Percentiles rank a stretch among this genome's conserved stretches.
phyloP scores from a whole-genome alignment of 1,140 invertebrate species.

The Cyclina sinensis region DNA sequence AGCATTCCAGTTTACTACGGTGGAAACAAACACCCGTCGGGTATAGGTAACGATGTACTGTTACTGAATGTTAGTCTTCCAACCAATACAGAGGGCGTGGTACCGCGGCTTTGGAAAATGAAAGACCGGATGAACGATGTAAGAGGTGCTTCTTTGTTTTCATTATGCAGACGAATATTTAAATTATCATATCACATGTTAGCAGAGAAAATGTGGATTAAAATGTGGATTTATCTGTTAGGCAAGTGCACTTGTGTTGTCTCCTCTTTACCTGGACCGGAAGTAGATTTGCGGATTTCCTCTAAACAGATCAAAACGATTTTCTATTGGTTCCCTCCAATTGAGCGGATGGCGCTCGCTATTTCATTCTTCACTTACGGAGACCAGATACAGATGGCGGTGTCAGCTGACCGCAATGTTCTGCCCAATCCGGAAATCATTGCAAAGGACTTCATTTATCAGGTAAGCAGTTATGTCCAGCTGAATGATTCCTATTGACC shows the following conservation, averaged over 20 bases:
- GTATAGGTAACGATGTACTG: constrained; percentile 84
- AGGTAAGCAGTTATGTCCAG: no score
- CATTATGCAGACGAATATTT: constrained; percentile 87
- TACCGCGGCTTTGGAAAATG: constrained; percentile 89
- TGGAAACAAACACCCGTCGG: constrained; percentile 36
- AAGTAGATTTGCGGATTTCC: constrained; percentile 84
- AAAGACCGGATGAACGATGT: constrained; percentile 87
- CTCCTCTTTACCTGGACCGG: constrained; percentile 88
- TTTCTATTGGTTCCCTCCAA: constrained; percentile 87
- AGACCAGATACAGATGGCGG: constrained; percentile 88
- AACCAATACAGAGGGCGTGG: constrained; percentile 88
- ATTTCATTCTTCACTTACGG: constrained; percentile 88
- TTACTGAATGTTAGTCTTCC: constrained; percentile 87
- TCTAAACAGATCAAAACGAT: constrained; percentile 87
- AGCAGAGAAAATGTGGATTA: constrained; percentile 73
- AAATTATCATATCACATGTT: constrained; percentile 77
- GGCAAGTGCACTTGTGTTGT: constrained; percentile 85
- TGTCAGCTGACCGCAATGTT: constrained; percentile 87
- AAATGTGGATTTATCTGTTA: constrained; percentile 82
- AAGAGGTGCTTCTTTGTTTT: constrained; percentile 88
- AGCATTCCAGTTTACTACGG: constrained; percentile 87
- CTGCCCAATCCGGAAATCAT: constrained; percentile 83
- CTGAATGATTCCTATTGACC: no score
- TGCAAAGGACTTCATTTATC: constrained; percentile 82
- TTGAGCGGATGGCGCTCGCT: constrained; percentile 86